Percentiles rank a stretch among this genome's conserved stretches.
Evolutionary conservation across 2,113 vertebrate species (phyloP).

Genomic region (Hydrochoerus hydrochaeris): DNA sequence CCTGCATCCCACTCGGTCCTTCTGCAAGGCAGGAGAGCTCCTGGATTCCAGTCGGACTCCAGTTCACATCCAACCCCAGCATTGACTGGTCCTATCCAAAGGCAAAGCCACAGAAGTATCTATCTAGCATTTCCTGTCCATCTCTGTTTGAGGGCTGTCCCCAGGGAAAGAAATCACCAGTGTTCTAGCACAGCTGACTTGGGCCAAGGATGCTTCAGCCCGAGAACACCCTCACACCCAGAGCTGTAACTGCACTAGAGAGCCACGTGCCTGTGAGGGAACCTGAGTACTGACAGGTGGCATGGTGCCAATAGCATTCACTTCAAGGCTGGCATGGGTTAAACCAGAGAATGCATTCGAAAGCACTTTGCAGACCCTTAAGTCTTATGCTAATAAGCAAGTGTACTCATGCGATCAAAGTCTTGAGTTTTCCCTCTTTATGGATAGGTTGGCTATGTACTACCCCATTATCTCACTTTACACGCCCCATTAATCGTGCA

Average conservation of each 20-base stretch:
- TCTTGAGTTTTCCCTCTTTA: background rate
- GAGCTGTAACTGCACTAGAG: background rate
- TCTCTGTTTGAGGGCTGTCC: background rate
- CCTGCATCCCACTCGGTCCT: background rate
- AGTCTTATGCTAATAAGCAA: background rate
- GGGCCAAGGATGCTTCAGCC: too few species aligned
- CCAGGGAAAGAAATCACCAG: background rate
- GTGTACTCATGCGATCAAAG: background rate
- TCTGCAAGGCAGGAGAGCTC: background rate
- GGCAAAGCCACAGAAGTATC: background rate
- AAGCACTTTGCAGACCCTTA: background rate
- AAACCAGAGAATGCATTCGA: background rate
- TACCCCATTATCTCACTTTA: background rate
- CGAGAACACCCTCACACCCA: background rate
- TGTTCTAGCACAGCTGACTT: background rate
- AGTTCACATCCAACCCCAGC: background rate
- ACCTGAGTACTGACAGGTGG: background rate
- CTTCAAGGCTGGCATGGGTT: background rate
- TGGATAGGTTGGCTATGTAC: background rate
- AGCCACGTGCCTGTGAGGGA: background rate
- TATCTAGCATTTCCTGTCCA: background rate
- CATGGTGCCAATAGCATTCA: background rate
- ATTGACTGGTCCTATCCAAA: background rate
- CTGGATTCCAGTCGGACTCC: background rate
- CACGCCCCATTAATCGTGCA: background rate